These are phyloP conservation scores for Desmodus rotundus DNA, from an alignment of 2,113 vertebrate genomes.

Conservation along the genomic window DNA sequence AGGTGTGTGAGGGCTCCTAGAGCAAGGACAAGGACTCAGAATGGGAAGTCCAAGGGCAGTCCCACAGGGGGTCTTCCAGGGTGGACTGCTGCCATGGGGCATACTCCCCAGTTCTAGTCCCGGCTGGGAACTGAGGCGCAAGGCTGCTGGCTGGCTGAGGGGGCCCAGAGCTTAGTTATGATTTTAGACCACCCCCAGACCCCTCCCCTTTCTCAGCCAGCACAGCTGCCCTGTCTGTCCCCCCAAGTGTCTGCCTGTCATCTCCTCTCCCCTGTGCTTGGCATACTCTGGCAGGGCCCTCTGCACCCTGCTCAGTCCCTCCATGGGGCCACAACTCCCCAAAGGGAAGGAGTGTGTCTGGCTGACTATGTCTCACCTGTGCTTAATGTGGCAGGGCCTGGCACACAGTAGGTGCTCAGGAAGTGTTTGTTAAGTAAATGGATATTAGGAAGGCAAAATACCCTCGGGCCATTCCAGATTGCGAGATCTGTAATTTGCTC, in stretches of 20 bases:
- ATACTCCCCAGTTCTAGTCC: background rate
- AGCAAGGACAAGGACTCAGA: background rate
- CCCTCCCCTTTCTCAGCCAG: background rate
- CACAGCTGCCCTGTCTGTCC: background rate
- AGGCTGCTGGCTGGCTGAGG: no score
- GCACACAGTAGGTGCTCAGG: background rate
- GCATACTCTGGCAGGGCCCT: background rate
- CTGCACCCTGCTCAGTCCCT: background rate
- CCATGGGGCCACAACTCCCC: rapidly evolving
- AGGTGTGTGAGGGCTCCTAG: background rate
- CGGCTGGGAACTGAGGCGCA: background rate
- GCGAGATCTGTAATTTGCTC: background rate
- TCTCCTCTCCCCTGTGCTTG: background rate
- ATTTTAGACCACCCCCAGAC: background rate
- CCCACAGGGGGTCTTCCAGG: no score
- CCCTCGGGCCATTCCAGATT: background rate
- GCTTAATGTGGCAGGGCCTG: background rate
- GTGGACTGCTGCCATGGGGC: background rate
- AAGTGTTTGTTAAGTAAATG: background rate
- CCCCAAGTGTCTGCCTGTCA: background rate
- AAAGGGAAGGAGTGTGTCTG: background rate
- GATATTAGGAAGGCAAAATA: background rate
- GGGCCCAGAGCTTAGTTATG: background rate
- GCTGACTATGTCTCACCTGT: background rate
- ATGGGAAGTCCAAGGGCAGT: background rate